Evolutionary conservation across 2,888 invertebrate genomes (phyloP).

Genomic region (Apeira syringaria): DNA sequence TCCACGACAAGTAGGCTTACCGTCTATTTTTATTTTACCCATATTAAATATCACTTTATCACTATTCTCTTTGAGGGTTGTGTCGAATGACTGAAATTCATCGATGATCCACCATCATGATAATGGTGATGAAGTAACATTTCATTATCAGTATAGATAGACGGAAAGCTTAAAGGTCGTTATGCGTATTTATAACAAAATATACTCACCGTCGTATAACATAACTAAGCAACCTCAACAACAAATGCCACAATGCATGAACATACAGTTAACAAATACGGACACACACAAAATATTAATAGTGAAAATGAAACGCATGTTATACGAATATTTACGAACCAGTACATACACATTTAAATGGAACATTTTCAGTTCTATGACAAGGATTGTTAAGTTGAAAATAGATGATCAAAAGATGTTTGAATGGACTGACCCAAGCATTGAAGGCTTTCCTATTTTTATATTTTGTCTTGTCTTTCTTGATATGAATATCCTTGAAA

Average conservation of each 20-base stretch:
- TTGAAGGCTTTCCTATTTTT: slow-evolving; percentile 25
- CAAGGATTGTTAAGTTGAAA: slow-evolving; percentile 4
- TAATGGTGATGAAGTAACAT: too few species aligned
- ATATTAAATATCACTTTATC: too few species aligned
- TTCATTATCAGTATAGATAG: too few species aligned
- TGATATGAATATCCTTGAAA: too few species aligned
- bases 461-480: neutral
- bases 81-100: too few species aligned
- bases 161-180: too few species aligned
- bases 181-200: too few species aligned
- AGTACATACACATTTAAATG: slow-evolving; percentile 6
- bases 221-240: slow-evolving; percentile 19
- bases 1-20: too few species aligned
- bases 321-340: slow-evolving; percentile 27
- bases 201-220: slow-evolving; percentile 12
- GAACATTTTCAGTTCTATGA: slow-evolving; percentile 20
- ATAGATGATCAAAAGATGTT: too few species aligned
- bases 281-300: slow-evolving; percentile 32
- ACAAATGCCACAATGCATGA: slow-evolving; percentile 28
- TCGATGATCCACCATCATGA: too few species aligned
- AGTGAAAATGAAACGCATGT: slow-evolving; percentile 33
- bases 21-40: too few species aligned
- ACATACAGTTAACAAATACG: slow-evolving; percentile 30
- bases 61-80: too few species aligned
- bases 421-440: slow-evolving; percentile 33